Evolutionary conservation across 2,888 invertebrate species (phyloP).

Genomic region (Mongoloraphidia duomilia): DNA sequence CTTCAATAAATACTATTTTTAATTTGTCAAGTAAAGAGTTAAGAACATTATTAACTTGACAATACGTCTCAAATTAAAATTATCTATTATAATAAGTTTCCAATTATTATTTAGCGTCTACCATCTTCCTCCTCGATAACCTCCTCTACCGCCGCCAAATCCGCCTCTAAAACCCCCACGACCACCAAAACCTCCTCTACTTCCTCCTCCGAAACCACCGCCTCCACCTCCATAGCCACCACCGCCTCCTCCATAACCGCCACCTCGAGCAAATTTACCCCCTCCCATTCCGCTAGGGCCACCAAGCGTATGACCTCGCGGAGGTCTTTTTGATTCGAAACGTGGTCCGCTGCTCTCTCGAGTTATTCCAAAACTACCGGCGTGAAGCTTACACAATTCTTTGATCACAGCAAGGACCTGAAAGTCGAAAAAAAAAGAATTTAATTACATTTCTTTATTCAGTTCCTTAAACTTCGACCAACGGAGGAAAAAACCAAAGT

Average conservation of each 20-base stretch:
- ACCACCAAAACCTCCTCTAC: slow-evolving; percentile 5
- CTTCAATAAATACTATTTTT: too few species aligned
- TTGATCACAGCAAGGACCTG: slow-evolving; percentile 55
- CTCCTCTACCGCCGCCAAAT: background rate
- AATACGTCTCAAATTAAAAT: too few species aligned
- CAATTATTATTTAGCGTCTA: too few species aligned
- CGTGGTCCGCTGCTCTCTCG: slow-evolving; percentile 31
- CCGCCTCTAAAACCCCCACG: slow-evolving; percentile 2
- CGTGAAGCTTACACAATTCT: slow-evolving; percentile 59
- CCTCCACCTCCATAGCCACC: slow-evolving; percentile 16
- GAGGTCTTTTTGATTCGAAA: slow-evolving; percentile 36
- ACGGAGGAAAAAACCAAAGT: background rate
- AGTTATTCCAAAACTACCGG: slow-evolving; percentile 50
- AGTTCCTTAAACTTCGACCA: too few species aligned
- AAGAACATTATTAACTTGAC: too few species aligned
- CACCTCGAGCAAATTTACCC: slow-evolving; percentile 27
- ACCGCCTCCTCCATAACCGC: slow-evolving; percentile 17
- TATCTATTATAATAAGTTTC: too few species aligned
- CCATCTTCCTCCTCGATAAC: background rate
- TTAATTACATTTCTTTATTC: too few species aligned
- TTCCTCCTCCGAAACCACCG: slow-evolving; percentile 7
- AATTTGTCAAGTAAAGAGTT: too few species aligned
- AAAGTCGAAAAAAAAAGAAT: slow-evolving; percentile 13
- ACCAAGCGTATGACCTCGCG: slow-evolving; percentile 30
- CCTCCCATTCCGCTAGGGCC: slow-evolving; percentile 18